phyloP scores from a whole-genome alignment of 2,113 vertebrate genomes.

The Istiophorus platypterus region DNA sequence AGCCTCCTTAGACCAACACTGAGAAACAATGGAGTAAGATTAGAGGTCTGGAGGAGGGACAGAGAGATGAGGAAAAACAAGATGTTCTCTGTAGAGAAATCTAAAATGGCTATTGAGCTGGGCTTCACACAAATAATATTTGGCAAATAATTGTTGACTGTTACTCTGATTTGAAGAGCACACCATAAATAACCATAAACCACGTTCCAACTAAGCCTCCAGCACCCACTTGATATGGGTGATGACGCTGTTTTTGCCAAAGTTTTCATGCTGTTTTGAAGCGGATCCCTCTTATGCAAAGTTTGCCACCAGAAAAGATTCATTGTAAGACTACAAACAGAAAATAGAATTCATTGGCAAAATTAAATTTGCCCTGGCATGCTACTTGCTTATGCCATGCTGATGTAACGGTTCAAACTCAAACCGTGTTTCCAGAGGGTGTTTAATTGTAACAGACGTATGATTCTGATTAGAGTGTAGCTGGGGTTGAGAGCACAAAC shows the following conservation, averaged over 20 bases:
- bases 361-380: conserved; percentile 29
- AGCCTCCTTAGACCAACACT: conserved; percentile 46
- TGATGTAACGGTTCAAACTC: conserved; percentile 17
- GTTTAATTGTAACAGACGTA: conserved; percentile 20
- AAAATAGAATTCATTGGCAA: conserved; percentile 37
- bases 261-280: conserved; percentile 31
- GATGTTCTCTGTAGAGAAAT: conserved; percentile 66
- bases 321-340: conserved; percentile 29
- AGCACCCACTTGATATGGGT: conserved; percentile 33
- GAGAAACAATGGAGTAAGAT: conserved; percentile 66
- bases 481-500: conserved; percentile 10
- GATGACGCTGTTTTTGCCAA: conserved; percentile 52
- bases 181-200: conserved; percentile 62
- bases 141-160: conserved; percentile 65
- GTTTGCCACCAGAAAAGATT: conserved; percentile 30
- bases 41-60: conserved; percentile 59
- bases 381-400: not conserved
- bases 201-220: conserved; percentile 52
- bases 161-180: conserved; percentile 53
- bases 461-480: not conserved
- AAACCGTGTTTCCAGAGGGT: conserved; percentile 35
- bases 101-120: conserved; percentile 70
- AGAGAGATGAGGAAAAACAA: conserved; percentile 67
- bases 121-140: conserved; percentile 61
- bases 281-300: conserved; percentile 32